Base-by-base conservation (phyloP, 2,797 vertebrate genomes). In the Triplophysa bombifrons region DNA sequence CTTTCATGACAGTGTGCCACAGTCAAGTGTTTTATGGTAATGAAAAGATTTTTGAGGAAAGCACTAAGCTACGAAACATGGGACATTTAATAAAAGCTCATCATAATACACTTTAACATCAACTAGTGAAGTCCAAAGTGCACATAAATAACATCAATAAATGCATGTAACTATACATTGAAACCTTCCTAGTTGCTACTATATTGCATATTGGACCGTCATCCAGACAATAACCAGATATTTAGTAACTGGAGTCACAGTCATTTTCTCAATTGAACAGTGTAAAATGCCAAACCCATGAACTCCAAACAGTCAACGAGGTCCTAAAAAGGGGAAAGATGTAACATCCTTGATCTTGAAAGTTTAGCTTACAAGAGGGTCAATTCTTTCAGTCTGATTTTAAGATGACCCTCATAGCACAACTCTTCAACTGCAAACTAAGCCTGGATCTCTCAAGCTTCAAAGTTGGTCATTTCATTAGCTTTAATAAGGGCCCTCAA, bases 131-230 rank as follows among this genome's bases (percentile, higher is more conserved):
- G 71, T 81, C 82, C 30, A 30, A 38, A 38, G 38, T 38, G 30
- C 30, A 30, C 3, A 4, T 30, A 41, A 41, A 41, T 41, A 41
- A 41, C 9, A 9, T 9, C 1, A 41, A 41, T 41, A 41, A 41
- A 41, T 41, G 38, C 8, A 9, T 41, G 7, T 30, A 30, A 30
- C 30, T 30, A 30, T 30, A 46, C 44, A 46, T 46, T 44, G 14
- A 50, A 44, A 65, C 64, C 74, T 83, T 75, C 50, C 16, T 3
- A 64, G 50, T 74, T 81, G 60, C 60, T 72, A 17, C 63, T 38
- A 71, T 66, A 27, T 41, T 56, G 48, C 46, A 71, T 63, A 56
- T 67, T 67, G 56, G 30, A 60, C 22, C 60, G 34, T 44, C 64
- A 78, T 46, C 50, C 56, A 48, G 30, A 30, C 30, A 55, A 55